Conservation (phyloP, 1,140 invertebrate genomes). For the Hyposmocoma kahamanoa region DNA sequence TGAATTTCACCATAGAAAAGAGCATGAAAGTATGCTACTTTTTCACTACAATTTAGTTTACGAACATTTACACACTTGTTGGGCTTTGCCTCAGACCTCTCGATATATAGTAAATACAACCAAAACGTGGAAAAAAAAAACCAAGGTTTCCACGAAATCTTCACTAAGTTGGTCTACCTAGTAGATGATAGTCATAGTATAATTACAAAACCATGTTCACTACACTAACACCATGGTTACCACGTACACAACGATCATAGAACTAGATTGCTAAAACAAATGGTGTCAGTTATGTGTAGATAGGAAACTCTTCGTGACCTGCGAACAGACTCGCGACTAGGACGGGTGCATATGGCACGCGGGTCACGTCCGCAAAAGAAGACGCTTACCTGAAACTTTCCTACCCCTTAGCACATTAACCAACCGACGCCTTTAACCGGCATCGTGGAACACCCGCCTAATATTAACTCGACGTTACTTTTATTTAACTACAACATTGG, state of each 20-base stretch:
- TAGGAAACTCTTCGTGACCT: neutral
- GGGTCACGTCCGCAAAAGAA: constrained; percentile 59
- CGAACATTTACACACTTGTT: too few species aligned
- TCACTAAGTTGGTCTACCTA: too few species aligned
- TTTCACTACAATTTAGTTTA: too few species aligned
- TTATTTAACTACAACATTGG: too few species aligned
- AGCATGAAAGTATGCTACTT: too few species aligned
- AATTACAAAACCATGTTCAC: neutral
- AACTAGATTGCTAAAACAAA: constrained; percentile 2
- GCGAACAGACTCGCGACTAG: neutral
- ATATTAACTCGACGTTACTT: constrained; percentile 21
- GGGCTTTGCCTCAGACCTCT: too few species aligned
- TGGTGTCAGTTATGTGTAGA: constrained; percentile 20
- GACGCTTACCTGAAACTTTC: constrained; percentile 69
- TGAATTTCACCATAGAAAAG: too few species aligned
- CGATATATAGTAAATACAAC: too few species aligned
- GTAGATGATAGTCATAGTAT: too few species aligned
- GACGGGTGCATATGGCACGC: constrained; percentile 37
- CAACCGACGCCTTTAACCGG: constrained; percentile 27
- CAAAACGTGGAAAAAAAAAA: too few species aligned
- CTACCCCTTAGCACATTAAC: constrained; percentile 66
- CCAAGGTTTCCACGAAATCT: too few species aligned
- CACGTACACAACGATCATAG: neutral
- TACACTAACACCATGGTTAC: neutral
- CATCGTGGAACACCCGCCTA: constrained; percentile 16